A percentile compares a stretch with the other conserved stretches of the same genome.
These are phyloP conservation scores for Montifringilla adamsi DNA, from an alignment of 2,113 vertebrate genomes.

Conservation along the genomic window DNA sequence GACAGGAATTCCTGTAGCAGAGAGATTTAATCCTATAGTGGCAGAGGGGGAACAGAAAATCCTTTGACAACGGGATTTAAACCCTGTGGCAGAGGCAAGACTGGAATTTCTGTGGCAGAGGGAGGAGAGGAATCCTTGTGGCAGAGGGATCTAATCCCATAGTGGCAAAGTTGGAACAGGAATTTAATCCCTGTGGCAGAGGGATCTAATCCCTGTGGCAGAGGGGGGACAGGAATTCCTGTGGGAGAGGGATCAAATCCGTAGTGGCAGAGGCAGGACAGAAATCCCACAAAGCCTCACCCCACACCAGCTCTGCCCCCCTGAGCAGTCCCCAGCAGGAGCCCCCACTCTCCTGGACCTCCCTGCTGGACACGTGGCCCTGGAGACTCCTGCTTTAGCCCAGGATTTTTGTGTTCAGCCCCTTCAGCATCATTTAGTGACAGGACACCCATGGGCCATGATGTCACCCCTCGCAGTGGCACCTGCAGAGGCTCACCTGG, in stretches of 20 bases:
- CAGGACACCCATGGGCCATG: accelerated
- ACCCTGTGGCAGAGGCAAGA: background rate
- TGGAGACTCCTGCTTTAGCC: background rate
- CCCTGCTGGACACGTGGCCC: background rate
- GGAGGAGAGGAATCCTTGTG: background rate
- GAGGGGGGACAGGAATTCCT: background rate
- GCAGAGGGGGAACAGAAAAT: no score
- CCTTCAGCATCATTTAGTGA: accelerated
- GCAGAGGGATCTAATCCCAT: no score
- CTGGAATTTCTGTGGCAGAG: no score
- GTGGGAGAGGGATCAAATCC: background rate
- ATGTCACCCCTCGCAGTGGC: background rate
- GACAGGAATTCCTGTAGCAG: no score
- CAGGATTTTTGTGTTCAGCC: background rate
- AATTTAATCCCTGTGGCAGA: background rate
- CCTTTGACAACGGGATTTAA: background rate
- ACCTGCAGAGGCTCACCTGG: background rate
- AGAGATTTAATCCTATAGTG: no score
- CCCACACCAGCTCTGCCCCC: background rate
- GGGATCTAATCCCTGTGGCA: no score
- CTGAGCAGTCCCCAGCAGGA: background rate
- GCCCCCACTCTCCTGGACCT: background rate
- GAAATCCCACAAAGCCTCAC: background rate
- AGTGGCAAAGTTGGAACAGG: no score
- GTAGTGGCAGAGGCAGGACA: no score